Evolutionary conservation across 2,113 vertebrate species (phyloP).

Genomic region (Rallus limicola): DNA sequence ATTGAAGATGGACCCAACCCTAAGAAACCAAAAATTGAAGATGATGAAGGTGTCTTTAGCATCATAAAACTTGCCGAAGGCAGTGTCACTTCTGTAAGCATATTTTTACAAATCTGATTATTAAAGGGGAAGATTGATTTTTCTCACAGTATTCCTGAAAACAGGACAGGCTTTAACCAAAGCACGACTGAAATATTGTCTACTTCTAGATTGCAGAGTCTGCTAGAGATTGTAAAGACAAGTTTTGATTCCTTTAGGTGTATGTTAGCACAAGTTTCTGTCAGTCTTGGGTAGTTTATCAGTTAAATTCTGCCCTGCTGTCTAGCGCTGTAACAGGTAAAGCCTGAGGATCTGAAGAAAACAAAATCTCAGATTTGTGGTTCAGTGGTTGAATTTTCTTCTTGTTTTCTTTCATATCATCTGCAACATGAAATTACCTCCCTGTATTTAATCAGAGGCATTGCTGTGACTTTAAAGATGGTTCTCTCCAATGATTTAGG

Average conservation of each 20-base stretch:
- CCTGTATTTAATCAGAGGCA: not conserved
- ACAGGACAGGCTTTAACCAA: not conserved
- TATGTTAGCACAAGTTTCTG: not conserved
- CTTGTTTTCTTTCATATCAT: not conserved
- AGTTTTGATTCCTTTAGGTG: not conserved
- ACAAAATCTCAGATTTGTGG: not conserved
- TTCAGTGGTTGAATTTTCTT: not conserved
- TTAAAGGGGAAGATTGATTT: not conserved
- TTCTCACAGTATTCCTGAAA: not conserved
- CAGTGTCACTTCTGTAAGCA: constrained; percentile 84
- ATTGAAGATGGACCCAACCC: constrained; percentile 72
- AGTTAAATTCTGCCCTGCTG: not conserved
- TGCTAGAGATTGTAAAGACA: not conserved
- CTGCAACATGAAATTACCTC: not conserved
- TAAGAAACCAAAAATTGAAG: constrained; percentile 80
- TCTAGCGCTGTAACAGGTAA: not conserved
- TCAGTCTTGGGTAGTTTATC: not conserved
- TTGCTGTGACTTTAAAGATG: not conserved
- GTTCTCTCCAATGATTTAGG: not conserved
- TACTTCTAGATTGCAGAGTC: not conserved
- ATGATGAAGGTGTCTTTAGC: constrained; percentile 80
- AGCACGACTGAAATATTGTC: not conserved
- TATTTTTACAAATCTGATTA: constrained; percentile 6
- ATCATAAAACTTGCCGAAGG: constrained; percentile 84
- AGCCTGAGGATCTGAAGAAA: not conserved